A percentile compares a stretch with the other conserved stretches of the same genome.
phyloP scores from a whole-genome alignment of 1,140 invertebrate genomes.

The Araneus ventricosus region DNA sequence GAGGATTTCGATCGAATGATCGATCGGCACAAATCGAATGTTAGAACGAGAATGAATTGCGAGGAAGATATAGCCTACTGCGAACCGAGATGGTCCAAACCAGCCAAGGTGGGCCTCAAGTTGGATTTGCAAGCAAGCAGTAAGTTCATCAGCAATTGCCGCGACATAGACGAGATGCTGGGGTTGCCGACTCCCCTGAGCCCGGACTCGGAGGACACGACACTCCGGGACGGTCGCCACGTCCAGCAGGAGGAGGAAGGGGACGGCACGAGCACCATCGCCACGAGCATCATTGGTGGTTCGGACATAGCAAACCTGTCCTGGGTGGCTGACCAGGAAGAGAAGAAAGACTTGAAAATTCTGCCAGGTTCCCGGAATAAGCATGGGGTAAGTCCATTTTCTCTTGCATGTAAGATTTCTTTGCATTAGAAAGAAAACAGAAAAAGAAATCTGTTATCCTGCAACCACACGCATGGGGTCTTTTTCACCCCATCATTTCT shows the following conservation, averaged over 20 bases:
- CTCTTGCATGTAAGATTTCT: not conserved
- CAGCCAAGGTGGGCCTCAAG: not conserved
- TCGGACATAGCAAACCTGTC: not conserved
- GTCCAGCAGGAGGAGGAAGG: not conserved
- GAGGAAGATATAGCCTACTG: not conserved
- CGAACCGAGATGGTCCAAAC: not conserved
- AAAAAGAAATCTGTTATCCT: too few species aligned
- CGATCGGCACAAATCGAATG: slow-evolving; percentile 38
- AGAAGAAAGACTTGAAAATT: not conserved
- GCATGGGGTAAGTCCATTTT: not conserved
- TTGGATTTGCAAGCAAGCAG: not conserved
- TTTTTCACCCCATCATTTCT: too few species aligned
- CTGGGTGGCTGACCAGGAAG: not conserved
- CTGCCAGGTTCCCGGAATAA: not conserved
- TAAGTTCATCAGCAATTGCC: slow-evolving; percentile 75
- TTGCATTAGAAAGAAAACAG: too few species aligned
- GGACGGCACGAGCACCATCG: not conserved
- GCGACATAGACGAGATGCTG: slow-evolving; percentile 77
- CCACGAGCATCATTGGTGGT: not conserved
- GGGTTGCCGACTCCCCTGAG: slow-evolving; percentile 66
- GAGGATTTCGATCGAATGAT: slow-evolving; percentile 63
- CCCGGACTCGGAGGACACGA: slow-evolving; percentile 48
- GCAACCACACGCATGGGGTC: too few species aligned
- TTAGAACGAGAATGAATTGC: not conserved
- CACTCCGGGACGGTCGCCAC: too few species aligned